Base-by-base conservation (phyloP, 2,888 invertebrate genomes). In the Cheilosia vernalis region DNA sequence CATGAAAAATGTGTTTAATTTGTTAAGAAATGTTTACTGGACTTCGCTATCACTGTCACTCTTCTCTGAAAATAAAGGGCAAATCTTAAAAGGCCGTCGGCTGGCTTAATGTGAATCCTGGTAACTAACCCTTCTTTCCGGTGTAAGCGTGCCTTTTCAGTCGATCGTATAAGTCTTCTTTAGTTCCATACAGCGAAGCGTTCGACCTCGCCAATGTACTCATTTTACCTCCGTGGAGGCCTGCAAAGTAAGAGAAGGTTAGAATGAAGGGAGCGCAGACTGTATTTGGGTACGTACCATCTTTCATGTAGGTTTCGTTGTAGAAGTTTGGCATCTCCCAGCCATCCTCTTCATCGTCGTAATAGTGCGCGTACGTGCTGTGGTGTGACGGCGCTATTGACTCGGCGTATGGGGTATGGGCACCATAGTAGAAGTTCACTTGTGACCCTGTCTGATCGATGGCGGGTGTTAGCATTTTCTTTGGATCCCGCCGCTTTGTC, bases 291-390 rank as follows among this genome's bases (percentile, higher is more conserved):
- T 2, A 79, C 89, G 88, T 84, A 92, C 92, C 95, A 93, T 97
- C 97, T 93, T 98, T 98, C 97, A 98, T 97, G 90, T 98, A 98
- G 2, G 98, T 97, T 92, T 98, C 98, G 91, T 98, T 98, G 93
- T 98, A 98, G 92, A 98, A 98, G 92, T 98, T 98, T 0, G 98
- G 98, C 98, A 98, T 98, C 91, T 98, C 98, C 98, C 98, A 98
- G 58, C 98, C 98, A 89, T 98, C 98, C 92, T 98, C 98, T 90
- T 98, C 98, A 89, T 98, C 98, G 90, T 98, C 98, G 89, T 98
- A 98, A 91, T 98, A 98, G 91, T 98, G 98, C 4, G 98, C 98
- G 92, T 98, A 98, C 0, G 98, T 98, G 60, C 97, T 98, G 90
- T 98, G 98, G 92, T 98, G 98, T 6, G 98, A 98, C 1, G 98